phyloP scores from a whole-genome alignment of 2,113 vertebrate species.

The Gambusia holbrooki region DNA sequence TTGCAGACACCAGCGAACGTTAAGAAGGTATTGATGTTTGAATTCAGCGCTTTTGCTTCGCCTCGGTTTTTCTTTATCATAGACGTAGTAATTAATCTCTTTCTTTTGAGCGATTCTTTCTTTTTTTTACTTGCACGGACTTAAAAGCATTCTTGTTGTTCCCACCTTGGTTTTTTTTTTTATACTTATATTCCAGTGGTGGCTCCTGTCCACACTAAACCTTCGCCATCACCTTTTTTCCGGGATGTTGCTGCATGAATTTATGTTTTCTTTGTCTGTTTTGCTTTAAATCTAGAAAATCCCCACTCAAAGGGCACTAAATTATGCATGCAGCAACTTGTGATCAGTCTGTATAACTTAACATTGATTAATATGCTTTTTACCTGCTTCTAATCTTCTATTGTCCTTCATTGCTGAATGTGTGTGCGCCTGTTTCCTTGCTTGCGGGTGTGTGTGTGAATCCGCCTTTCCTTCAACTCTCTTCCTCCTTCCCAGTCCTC shows the following conservation, averaged over 20 bases:
- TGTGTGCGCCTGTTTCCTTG: constrained; percentile 24
- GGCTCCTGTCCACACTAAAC: background rate
- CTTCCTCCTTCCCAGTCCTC: constrained; percentile 84
- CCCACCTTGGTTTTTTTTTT: constrained; percentile 5
- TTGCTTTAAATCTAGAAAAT: background rate
- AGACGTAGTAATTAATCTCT: constrained; percentile 30
- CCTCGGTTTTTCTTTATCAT: constrained; percentile 19
- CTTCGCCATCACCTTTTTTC: background rate
- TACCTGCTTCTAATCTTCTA: constrained; percentile 57
- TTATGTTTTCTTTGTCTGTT: constrained; percentile 10
- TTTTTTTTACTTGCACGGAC: constrained; percentile 23
- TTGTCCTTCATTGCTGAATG: constrained; percentile 40
- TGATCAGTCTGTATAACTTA: constrained; percentile 32
- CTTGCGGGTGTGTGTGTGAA: constrained; percentile 28
- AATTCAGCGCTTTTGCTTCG: constrained; percentile 29
- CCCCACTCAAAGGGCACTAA: constrained; percentile 2
- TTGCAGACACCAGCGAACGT: constrained; percentile 65
- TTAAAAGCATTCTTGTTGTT: constrained; percentile 6
- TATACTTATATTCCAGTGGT: constrained; percentile 5
- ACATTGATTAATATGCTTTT: constrained; percentile 39
- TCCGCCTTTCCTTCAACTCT: constrained; percentile 34
- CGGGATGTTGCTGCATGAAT: constrained; percentile 37
- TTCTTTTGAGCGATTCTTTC: background rate
- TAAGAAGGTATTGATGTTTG: constrained; percentile 72
- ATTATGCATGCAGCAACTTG: constrained; percentile 37